A percentile compares a stretch with the other conserved stretches of the same genome.
Conservation (phyloP, 2,113 vertebrate genomes). For the Plectropomus leopardus region DNA sequence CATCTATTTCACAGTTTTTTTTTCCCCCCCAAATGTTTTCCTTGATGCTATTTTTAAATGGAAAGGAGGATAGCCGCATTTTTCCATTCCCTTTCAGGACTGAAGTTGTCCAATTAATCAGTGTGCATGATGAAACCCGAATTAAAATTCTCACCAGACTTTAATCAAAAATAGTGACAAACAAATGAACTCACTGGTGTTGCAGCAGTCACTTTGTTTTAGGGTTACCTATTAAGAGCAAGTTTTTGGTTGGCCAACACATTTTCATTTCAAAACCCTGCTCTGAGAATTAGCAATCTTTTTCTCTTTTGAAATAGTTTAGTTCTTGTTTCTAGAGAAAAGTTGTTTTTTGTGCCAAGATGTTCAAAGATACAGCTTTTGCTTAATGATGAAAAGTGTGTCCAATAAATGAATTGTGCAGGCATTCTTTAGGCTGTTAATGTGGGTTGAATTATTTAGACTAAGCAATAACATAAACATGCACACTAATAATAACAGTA, state of each 20-base stretch:
- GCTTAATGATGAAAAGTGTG: no score
- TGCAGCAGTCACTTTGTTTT: background rate
- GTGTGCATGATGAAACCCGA: background rate
- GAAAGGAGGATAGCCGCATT: background rate
- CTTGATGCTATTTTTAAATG: background rate
- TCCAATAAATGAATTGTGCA: background rate
- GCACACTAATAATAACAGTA: background rate
- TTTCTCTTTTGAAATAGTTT: constrained; percentile 53
- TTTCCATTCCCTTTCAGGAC: background rate
- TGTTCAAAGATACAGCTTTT: background rate
- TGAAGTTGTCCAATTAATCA: background rate
- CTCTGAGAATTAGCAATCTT: constrained; percentile 55
- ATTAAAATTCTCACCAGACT: background rate
- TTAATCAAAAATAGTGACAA: background rate
- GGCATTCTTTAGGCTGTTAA: background rate
- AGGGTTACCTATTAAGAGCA: background rate
- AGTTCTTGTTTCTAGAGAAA: constrained; percentile 23
- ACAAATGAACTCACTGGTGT: background rate
- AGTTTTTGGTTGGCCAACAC: constrained; percentile 78
- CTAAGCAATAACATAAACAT: background rate
- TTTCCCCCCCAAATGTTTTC: background rate
- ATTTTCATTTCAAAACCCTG: constrained; percentile 66
- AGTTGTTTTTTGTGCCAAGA: background rate
- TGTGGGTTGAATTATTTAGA: background rate
- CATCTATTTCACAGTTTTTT: background rate